Base-by-base conservation (phyloP, 1,140 invertebrate species). In the Heliconius eleuchia region DNA sequence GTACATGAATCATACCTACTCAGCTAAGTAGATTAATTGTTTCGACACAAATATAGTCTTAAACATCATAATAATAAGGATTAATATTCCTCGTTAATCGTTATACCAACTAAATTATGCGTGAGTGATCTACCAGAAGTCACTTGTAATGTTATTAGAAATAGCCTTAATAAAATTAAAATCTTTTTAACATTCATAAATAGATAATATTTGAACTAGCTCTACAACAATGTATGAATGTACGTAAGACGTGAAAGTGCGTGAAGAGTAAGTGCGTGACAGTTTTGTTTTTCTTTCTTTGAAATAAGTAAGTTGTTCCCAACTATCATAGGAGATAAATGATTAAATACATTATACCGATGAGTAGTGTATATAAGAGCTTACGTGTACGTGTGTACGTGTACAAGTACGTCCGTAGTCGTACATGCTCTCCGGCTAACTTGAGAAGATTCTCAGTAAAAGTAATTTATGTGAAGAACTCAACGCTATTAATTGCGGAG, bases 401-500 rank as follows among this genome's bases (percentile, higher is more conserved):
- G 18, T 55, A 55, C 52, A 18, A 37, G 34, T 37, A 57, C 19
- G 60, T 66, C 16, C 60, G 9, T 16, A 30, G 42, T 46, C 60
- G 6, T 66, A 66, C 60, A 13, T 9, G 60, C 6, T 16, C n/a
- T 27, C 23, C 60, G 27, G 60, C 23, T 66, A 30, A 27, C 60
- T 66, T 30, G 60, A 27, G 60, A 13, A 66, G 60, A 66, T 66
- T 66, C 60, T 30, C 27, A 66, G 60, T 66, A 66, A 66, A 66
- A 66, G 60, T 66, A 66, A 66, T 66, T 66, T 66, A 66, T 66
- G 60, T 66, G 60, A 66, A 66, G 23, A 76, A 70, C 74, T 76
- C 60, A 34, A 42, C 74, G 74, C 55, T 23, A 30, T 66, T 76
- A 76, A 76, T 76, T 76, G 60, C 74, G 60, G 74, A 76, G 74